Base-by-base conservation (phyloP, 2,113 vertebrate species). In the Xiphophorus couchianus region DNA sequence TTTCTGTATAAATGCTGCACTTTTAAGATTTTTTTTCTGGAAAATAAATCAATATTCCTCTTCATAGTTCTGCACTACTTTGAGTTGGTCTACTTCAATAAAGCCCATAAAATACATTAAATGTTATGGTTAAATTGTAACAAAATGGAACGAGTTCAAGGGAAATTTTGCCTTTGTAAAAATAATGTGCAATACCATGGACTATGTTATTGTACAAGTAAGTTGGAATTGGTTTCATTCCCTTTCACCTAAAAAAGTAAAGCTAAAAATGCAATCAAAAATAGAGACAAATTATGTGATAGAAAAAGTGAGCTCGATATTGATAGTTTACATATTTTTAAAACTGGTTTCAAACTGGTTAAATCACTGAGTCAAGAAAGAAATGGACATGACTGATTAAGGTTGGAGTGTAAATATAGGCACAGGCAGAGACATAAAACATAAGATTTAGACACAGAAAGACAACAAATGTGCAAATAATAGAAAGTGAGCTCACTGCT, bases 381-480 rank as follows among this genome's bases (percentile, higher is more conserved):
- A 31, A 62, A 68, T 39, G 37, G 42, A 77, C 64, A 66, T 19
- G 72, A 74, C 68, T 44, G 58, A 62, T 81, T 33, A 19, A 48
- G 28, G 68, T 42, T 35, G 44, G 51, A 42, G 67, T 83, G 65
- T 83, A 84, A 88, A 88, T 84, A 82, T 66, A 80, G 79, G 70
- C 61, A 71, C 15, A 67, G 66, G 31, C 54, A 51, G 67, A 76
- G 19, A 37, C 30, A 62, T 66, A 72, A 74, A 77, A 67, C 0
- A 42, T 81, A 69, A 78, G 63, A 69, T 62, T 2, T 33, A 77
- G 67, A 76, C 62, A 69, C 10, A 27, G 73, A 78, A 72, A 81
- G 71, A 88, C 48, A 71, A 44, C 15, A 71, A 84, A 76, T 79
- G 72, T 81, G 62, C 51, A 80, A 71, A 67, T 78, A 87, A 86